Percentiles rank a stretch among this genome's conserved stretches.
Evolutionary conservation across 2,113 vertebrate genomes (phyloP).

Genomic region (Tupaia chinensis): DNA sequence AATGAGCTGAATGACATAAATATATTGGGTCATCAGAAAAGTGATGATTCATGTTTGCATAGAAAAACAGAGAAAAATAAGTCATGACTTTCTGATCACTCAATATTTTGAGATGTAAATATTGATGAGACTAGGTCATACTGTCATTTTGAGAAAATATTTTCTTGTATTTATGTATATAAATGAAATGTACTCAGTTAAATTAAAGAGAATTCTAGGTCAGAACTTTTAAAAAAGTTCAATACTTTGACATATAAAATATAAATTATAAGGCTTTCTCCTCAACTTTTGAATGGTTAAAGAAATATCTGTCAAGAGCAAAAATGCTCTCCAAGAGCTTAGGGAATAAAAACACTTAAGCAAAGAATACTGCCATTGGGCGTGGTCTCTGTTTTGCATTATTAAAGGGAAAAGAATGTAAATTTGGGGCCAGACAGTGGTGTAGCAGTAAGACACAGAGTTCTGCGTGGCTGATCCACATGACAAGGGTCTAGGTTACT

Average conservation of each 20-base stretch:
- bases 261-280: not conserved
- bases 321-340: not conserved
- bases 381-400: not conserved
- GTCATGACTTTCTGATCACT: too few relatives aligned
- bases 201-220: not conserved
- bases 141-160: not conserved
- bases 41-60: too few relatives aligned
- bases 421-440: not conserved
- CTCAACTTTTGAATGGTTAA: not conserved
- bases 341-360: not conserved
- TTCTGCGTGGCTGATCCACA: too few relatives aligned
- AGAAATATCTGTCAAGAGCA: not conserved
- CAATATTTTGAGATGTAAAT: conserved; percentile 14
- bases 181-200: conserved; percentile 34
- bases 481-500: too few relatives aligned
- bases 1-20: not conserved
- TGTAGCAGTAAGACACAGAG: too few relatives aligned
- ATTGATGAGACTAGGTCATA: not conserved
- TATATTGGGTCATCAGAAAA: not conserved
- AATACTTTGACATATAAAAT: not conserved
- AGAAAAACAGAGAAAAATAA: too few relatives aligned
- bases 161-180: not conserved
- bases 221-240: conserved; percentile 38
- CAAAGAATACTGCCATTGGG: not conserved
- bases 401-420: not conserved